Conservation (phyloP, 2,113 vertebrate species). For the Crotalus horridus region DNA sequence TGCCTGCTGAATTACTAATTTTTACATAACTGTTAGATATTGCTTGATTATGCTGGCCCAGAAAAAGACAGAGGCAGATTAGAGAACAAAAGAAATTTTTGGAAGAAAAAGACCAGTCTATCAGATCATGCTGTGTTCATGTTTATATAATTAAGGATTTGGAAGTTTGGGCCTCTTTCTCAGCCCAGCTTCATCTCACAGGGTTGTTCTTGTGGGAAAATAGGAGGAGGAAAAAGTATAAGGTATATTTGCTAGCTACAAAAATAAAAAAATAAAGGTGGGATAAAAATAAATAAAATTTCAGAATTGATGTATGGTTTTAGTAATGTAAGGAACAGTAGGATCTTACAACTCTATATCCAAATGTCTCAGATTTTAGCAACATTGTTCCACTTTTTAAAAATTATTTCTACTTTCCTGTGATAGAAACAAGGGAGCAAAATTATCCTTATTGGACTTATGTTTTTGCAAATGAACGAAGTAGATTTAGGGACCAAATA, state of each 20-base stretch:
- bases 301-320: not conserved
- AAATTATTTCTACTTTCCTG: not conserved
- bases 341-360: not conserved
- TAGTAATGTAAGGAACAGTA: not conserved
- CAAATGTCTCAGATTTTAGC: not conserved
- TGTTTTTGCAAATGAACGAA: not conserved
- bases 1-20: not conserved
- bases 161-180: not conserved
- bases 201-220: not conserved
- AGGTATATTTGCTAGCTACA: not conserved
- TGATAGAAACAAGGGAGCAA: not conserved
- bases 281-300: not conserved
- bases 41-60: not conserved
- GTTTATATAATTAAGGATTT: not conserved
- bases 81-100: not conserved
- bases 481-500: not conserved
- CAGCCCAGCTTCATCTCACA: not conserved
- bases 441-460: not conserved
- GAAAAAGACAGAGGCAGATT: not conserved
- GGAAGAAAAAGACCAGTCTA: not conserved
- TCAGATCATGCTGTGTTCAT: not conserved
- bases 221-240: not conserved
- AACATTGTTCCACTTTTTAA: not conserved
- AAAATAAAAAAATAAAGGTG: not conserved
- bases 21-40: not conserved